Evolutionary conservation across 2,888 invertebrate species (phyloP).

Genomic region (Pterostichus madidus): DNA sequence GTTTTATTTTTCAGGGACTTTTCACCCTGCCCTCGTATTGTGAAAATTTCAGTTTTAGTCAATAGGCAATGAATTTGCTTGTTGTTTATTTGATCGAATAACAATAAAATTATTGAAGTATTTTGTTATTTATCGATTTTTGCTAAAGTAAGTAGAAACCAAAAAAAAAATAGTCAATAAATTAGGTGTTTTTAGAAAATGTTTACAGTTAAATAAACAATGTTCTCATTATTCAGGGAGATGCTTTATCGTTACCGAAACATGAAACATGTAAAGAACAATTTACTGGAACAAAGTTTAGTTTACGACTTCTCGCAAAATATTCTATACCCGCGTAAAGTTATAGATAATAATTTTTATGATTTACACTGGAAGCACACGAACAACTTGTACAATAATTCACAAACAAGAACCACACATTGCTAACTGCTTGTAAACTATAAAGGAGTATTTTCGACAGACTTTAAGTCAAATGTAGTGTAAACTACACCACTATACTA

Average conservation of each 20-base stretch:
- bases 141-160: neutral
- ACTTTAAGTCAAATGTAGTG: conserved; percentile 64
- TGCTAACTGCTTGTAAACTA: conserved; percentile 63
- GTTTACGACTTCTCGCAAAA: conserved; percentile 30
- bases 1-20: too few species aligned
- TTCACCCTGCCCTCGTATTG: too few species aligned
- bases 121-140: neutral
- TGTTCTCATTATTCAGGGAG: conserved; percentile 29
- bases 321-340: conserved; percentile 25
- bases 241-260: conserved; percentile 36
- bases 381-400: conserved; percentile 52
- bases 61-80: too few species aligned
- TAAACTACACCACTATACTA: conserved; percentile 41
- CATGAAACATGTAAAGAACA: conserved; percentile 25
- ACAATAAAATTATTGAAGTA: too few species aligned
- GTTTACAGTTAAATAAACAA: neutral
- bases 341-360: conserved; percentile 62
- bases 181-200: too few species aligned
- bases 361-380: conserved; percentile 53
- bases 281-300: conserved; percentile 50
- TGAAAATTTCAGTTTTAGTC: too few species aligned
- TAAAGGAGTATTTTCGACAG: conserved; percentile 55
- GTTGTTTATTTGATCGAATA: too few species aligned
- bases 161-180: too few species aligned
- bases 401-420: conserved; percentile 51